Base-by-base conservation (phyloP, 2,113 vertebrate species). In the Calidris pugnax region DNA sequence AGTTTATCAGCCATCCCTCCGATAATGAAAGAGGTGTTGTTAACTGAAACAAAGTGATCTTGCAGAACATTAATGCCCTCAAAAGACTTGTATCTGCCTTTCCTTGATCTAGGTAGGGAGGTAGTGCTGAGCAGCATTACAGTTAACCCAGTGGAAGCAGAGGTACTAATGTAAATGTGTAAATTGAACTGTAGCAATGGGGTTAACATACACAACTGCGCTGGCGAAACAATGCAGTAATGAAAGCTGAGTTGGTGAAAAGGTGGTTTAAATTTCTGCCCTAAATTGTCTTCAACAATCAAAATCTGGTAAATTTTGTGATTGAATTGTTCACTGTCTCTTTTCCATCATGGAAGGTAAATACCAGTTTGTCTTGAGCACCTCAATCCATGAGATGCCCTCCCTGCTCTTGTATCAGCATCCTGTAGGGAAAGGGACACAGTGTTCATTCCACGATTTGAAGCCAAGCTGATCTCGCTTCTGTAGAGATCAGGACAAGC, bases 1-100 rank as follows among this genome's bases (percentile, higher is more conserved):
- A 79, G 13, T 73, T 90, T 69, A 69, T 90, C 85, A 94, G 48
- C 28, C 57, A 79, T 22, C 3, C 16, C 59, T 83, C 22, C 0
- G 3, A 56, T 64, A 90, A 83, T 47, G 33, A 71, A 92, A 91
- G 59, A 90, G 37, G 26, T 83, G 63, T 6, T 60, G 28, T 63
- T 93, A 93, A 80, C 41, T 59, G 75, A 88, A 89, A 82, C 27
- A 84, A 89, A 94, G 76, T 37, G 11, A 89, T 85, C 94, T 87
- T 77, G 55, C 32, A 94, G 66, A 73, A 22, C 37, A 27, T 63
- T 63, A 57, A 59, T 86, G 66, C 15, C 8, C 63, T 59, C 85
- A 67, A 57, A 87, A 86, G 51, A 67, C 37, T 80, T 80, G 14
- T 32, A 56, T 55, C 21, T 91, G 55, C 20, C 62, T 7, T 90